Base-by-base conservation (phyloP, 2,113 vertebrate species). In the Pycnonotus jocosus region DNA sequence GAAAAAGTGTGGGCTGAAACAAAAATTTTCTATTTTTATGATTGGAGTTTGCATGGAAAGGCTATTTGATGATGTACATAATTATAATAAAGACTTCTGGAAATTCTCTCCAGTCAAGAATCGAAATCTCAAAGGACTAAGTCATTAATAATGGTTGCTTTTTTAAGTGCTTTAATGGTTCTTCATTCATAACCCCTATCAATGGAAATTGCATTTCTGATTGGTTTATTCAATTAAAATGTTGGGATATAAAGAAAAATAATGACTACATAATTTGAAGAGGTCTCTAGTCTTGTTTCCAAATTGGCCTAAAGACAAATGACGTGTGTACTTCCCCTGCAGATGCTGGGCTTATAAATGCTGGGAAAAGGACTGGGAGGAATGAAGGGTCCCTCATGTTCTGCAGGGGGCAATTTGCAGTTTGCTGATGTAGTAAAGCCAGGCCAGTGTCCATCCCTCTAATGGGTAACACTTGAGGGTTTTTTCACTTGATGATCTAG, bases 131-230 rank as follows among this genome's bases (percentile, higher is more conserved):
- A 65, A 58, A 81, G 58, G 42, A 84, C 93, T 95, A 90, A 95
- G 82, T 90, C 22, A 86, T 96, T 92, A 93, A 83, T 93, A 82
- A 56, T 48, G 31, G 12, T 86, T 94, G 42, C 76, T 96, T 97
- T 96, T 97, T 96, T 95, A 96, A 96, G 95, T 96, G 96, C 96
- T 88, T 85, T 94, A 96, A 96, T 96, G 95, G 96, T 96, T 96
- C 62, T 90, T 48, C 45, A 45, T 72, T 94, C 71, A 45, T 88
- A 80, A 80, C 66, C 65, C 28, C 58, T 62, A 8, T 91, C 28
- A 68, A 23, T 89, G 54, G 54, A 54, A 90, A 86, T 65, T 51
- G 17, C 27, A 54, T 81, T 90, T 88, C 68, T 53, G 37, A 92
- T 83, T 92, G 58, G 31, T 90, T 94, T 73, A 70, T 61, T 94